These are phyloP conservation scores for Zoanthus gigantus DNA, from an alignment of 92 coral and sea anemone genomes.

Conservation along the genomic window DNA sequence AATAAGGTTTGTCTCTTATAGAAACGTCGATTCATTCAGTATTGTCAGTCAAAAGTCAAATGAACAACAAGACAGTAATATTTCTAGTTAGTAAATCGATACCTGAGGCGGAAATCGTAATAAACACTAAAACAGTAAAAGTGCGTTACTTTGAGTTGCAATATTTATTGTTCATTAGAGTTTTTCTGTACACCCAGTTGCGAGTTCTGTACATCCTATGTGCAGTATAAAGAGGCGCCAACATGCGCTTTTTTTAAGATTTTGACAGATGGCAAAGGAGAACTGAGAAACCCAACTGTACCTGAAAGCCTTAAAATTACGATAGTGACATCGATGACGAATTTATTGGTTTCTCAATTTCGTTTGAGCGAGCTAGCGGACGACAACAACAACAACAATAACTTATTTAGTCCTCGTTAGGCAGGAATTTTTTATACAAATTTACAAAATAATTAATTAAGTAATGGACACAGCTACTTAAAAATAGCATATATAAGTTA, in stretches of 20 bases:
- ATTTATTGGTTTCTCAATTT: neutral
- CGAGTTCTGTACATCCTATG: neutral
- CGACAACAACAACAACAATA: too few species aligned
- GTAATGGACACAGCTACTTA: too few species aligned
- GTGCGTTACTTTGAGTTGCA: neutral
- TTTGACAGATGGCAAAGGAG: neutral
- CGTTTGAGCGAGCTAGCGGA: neutral
- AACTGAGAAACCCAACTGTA: neutral
- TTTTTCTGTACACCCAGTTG: neutral
- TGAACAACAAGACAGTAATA: neutral
- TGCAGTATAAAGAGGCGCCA: neutral
- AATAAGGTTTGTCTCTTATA: neutral
- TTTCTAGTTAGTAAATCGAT: slow-evolving; percentile 1
- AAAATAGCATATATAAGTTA: too few species aligned
- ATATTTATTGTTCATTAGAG: neutral
- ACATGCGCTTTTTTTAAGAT: neutral
- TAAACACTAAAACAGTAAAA: neutral
- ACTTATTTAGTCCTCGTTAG: too few species aligned
- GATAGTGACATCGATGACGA: neutral
- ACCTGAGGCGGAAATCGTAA: neutral
- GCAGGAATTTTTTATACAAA: too few species aligned
- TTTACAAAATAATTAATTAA: too few species aligned
- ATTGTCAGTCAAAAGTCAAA: neutral
- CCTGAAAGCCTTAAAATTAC: neutral
- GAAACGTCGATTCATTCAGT: neutral